A percentile compares a stretch with the other conserved stretches of the same genome.
These are phyloP conservation scores for Ammospiza maritima DNA, from an alignment of 2,797 vertebrate genomes.

Conservation along the genomic window DNA sequence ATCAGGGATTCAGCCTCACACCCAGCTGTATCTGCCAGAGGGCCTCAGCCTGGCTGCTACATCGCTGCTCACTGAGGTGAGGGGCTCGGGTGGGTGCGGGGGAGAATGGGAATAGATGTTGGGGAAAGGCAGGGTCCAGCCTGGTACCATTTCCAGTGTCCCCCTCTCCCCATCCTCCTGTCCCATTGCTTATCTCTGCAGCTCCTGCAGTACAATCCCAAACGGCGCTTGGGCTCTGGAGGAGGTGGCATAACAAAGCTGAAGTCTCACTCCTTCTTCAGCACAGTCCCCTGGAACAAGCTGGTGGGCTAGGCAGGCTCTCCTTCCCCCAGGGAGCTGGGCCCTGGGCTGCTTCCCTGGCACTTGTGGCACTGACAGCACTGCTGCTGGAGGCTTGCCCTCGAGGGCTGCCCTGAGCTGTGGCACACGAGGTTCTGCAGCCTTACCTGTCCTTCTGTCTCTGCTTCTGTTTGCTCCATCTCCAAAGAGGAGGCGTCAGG, in stretches of 20 bases:
- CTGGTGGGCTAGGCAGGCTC: conserved; percentile 71
- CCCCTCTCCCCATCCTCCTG: background rate
- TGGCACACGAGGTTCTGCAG: background rate
- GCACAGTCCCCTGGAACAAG: conserved; percentile 86
- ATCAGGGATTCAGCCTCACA: conserved; percentile 92
- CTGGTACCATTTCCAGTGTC: background rate
- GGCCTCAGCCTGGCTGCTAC: conserved; percentile 88
- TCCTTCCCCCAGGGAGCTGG: background rate
- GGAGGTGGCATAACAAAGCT: conserved; percentile 88
- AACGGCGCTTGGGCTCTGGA: conserved; percentile 87
- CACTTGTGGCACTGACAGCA: background rate
- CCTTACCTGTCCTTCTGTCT: background rate
- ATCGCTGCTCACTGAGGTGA: conserved; percentile 92
- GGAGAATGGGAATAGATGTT: background rate
- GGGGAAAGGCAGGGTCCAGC: background rate
- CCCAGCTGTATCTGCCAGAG: conserved; percentile 89
- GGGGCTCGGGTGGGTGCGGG: background rate
- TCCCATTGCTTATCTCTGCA: conserved; percentile 57
- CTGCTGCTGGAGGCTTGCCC: background rate
- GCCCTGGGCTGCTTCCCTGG: background rate
- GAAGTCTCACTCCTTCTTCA: conserved; percentile 96
- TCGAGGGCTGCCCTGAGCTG: background rate
- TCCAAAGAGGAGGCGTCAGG: background rate
- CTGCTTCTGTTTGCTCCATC: background rate
- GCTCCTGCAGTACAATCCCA: conserved; percentile 91